Evolutionary conservation across 2,113 vertebrate species (phyloP), one percentile per base, ranked within the genome.

Genomic region (Halcyon senegalensis): DNA sequence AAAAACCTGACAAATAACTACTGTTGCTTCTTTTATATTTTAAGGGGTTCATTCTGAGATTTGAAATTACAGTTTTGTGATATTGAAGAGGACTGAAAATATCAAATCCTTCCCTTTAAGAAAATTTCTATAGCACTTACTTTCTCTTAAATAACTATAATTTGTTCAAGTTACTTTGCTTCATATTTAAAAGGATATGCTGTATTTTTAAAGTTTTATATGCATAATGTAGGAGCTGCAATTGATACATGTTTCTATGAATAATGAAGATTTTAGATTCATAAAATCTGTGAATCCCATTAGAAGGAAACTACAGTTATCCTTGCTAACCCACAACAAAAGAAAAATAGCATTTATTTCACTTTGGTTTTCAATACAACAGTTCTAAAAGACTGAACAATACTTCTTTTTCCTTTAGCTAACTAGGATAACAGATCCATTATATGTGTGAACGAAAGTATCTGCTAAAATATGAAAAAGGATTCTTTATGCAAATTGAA

Each of bases 131-230:
- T 80, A 91, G 19, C 84, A 58, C 70, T 58, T 97, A 86, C 79
- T 95, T 94, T 67, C 41, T 41, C 23, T 78, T 96, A 96, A 96
- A 97, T 97, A 92, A 91, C 90, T 97, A 37, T 97, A 97, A 97
- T 97, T 97, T 97, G 69, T 96, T 94, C 74, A 96, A 95, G 88
- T 93, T 89, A 93, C 11, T 4, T 89, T 50, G 28, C 66, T 86
- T 79, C 77, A 76, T 97, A 88, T 96, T 97, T 94, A 95, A 90
- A 90, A 97, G 77, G 31, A 92, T 94, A 55, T 10, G 11, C 43
- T 89, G 48, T 76, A 78, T 92, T 97, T 97, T 82, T 96, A 84
- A 91, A 92, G 75, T 86, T 93, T 84, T 68, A 44, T 78, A 21
- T 68, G 30, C 96, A 60, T 96, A 84, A 77, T 90, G 76, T 55